These are phyloP conservation scores for Podarcis raffonei DNA, from an alignment of 2,113 vertebrate genomes.

Conservation along the genomic window DNA sequence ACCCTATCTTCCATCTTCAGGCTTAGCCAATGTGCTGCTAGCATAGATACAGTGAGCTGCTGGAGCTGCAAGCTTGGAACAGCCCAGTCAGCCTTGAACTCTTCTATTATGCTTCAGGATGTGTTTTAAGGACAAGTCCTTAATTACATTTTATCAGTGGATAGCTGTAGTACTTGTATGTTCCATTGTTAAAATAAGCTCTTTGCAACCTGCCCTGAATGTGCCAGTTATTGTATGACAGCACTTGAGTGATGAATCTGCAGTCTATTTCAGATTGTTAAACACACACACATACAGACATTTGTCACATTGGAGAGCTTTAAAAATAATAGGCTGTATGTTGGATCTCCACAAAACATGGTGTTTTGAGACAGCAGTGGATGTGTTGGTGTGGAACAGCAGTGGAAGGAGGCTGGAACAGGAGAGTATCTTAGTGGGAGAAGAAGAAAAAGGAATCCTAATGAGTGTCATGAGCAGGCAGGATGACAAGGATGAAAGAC, in stretches of 20 bases:
- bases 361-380: not conserved
- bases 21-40: not conserved
- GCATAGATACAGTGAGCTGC: not conserved
- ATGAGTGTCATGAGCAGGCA: too few relatives aligned
- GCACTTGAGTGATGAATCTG: not conserved
- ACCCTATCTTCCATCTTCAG: not conserved
- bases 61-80: not conserved
- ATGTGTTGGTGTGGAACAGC: not conserved
- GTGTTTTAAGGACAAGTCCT: not conserved
- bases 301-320: not conserved
- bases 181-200: not conserved
- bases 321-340: not conserved
- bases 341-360: not conserved
- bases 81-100: not conserved
- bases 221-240: not conserved
- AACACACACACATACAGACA: not conserved
- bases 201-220: not conserved
- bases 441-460: not conserved
- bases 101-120: not conserved
- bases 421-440: not conserved
- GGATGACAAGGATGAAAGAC: too few relatives aligned
- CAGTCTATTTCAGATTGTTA: not conserved
- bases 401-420: not conserved
- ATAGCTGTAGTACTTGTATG: not conserved
- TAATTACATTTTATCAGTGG: constrained; percentile 1